Conservation (phyloP, 2,113 vertebrate species). For the Cyphomyrus plagiostoma region DNA sequence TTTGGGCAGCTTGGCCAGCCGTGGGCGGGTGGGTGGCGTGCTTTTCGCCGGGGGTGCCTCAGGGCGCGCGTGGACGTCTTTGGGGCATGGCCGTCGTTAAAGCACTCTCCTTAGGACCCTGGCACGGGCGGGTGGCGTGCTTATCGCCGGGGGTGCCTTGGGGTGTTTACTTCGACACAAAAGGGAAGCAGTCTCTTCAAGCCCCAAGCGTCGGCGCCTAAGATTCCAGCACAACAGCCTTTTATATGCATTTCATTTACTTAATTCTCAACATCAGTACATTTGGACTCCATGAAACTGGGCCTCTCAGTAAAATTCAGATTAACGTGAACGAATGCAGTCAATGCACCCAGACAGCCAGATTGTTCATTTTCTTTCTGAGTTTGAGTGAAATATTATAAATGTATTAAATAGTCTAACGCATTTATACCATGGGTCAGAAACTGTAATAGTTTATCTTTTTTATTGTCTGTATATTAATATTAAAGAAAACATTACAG, state of each 20-base stretch:
- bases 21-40: not conserved
- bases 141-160: not conserved
- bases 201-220: not conserved
- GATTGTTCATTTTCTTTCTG: not conserved
- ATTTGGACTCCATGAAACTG: not conserved
- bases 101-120: not conserved
- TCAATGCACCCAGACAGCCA: not conserved
- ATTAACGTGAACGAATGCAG: not conserved
- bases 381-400: not conserved
- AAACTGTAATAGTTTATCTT: not conserved
- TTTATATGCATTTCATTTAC: not conserved
- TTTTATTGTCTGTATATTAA: not conserved
- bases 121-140: not conserved
- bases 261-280: not conserved
- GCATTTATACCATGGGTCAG: not conserved
- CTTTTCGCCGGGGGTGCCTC: not conserved
- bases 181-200: not conserved
- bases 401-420: not conserved
- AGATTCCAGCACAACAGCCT: not conserved
- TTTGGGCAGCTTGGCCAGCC: no score
- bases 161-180: not conserved
- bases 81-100: not conserved
- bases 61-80: not conserved
- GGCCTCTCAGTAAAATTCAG: not conserved
- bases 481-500: not conserved